phyloP scores from a whole-genome alignment of 2,113 vertebrate species.

The Aleadryas rufinucha region DNA sequence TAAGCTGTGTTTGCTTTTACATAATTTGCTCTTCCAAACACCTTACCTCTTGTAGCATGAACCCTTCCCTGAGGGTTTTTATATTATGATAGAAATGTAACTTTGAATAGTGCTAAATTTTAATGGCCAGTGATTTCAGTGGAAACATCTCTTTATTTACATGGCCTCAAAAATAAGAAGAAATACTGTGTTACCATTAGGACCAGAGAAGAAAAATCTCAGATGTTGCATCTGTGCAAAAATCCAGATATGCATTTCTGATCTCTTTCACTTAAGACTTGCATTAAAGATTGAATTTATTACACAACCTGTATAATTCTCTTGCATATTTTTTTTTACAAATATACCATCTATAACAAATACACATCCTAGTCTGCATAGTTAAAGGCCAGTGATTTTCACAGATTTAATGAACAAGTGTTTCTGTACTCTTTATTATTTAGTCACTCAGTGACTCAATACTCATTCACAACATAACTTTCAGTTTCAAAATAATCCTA shows the following conservation, averaged over 20 bases:
- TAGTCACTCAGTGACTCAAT: not conserved
- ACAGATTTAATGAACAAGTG: not conserved
- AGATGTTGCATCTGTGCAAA: not conserved
- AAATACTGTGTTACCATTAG: not conserved
- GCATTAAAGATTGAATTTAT: not conserved
- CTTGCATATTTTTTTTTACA: not conserved
- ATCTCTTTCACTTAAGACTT: not conserved
- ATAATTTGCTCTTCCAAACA: not conserved
- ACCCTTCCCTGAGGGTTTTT: not conserved
- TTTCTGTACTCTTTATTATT: not conserved
- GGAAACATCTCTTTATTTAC: not conserved
- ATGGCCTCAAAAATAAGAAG: not conserved
- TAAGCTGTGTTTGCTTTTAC: not conserved
- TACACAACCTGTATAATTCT: not conserved
- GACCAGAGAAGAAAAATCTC: not conserved
- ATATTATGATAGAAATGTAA: not conserved
- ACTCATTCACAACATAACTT: not conserved
- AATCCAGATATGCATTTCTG: not conserved
- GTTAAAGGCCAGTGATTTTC: not conserved
- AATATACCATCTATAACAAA: not conserved
- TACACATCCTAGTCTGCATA: not conserved
- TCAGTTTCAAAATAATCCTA: not conserved
- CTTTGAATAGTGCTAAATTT: not conserved
- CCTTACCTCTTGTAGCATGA: not conserved
- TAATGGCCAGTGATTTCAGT: not conserved